Percentiles rank a stretch among this genome's conserved stretches.
Evolutionary conservation across 2,797 vertebrate species (phyloP).

Genomic region (Psittacula echo): DNA sequence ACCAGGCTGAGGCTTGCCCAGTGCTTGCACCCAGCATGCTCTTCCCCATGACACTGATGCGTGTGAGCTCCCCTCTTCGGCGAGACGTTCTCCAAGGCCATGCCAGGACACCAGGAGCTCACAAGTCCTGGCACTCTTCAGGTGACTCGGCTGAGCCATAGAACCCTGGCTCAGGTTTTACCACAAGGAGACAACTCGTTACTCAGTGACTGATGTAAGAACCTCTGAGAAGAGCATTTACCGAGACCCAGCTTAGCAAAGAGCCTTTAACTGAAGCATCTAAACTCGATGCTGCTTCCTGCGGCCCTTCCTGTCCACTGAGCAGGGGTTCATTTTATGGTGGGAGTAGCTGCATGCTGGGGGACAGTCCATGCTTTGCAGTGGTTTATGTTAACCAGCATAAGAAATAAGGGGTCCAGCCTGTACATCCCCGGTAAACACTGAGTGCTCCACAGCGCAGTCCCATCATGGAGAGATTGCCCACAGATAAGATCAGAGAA

Average conservation of each 20-base stretch:
- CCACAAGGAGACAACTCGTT: not conserved
- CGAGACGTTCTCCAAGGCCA: not conserved
- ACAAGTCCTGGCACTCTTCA: not conserved
- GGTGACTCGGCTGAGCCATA: not conserved
- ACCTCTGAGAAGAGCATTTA: not conserved
- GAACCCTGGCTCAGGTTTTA: not conserved
- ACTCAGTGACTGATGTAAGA: not conserved
- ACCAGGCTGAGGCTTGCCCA: not conserved
- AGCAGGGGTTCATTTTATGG: not conserved
- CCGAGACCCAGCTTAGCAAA: not conserved
- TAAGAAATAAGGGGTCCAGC: not conserved
- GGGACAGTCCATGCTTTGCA: fast-evolving
- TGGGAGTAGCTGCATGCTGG: not conserved
- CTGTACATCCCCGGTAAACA: not conserved
- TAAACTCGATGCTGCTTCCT: not conserved
- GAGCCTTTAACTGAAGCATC: too few relatives aligned
- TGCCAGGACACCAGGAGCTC: not conserved
- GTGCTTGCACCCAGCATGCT: not conserved
- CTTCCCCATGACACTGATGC: not conserved
- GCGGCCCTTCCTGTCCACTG: not conserved
- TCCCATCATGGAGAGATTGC: not conserved
- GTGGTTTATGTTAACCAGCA: not conserved
- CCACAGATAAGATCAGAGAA: not conserved
- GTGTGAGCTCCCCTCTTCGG: not conserved
- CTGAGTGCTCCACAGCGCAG: not conserved